Conservation (phyloP, 2,888 invertebrate species). For the Parelbella ahira region DNA sequence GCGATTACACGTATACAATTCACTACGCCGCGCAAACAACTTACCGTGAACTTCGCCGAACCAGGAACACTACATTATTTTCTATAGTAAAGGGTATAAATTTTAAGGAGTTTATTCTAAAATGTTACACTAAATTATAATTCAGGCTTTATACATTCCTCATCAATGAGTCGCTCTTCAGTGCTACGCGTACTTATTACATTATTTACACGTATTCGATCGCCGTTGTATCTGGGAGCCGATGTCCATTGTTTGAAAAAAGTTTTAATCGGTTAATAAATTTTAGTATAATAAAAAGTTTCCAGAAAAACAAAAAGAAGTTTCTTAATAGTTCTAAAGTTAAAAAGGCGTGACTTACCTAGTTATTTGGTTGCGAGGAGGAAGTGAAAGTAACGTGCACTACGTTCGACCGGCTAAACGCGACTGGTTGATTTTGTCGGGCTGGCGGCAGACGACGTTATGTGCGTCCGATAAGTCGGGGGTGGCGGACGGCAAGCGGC, state of each 20-base stretch:
- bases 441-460: slow-evolving; percentile 29
- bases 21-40: slow-evolving; percentile 7
- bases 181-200: slow-evolving; percentile 1
- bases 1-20: slow-evolving; percentile 17
- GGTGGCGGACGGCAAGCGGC: slow-evolving; percentile 40
- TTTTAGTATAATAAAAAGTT: neutral
- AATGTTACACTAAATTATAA: no score
- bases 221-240: slow-evolving; percentile 1
- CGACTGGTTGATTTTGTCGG: slow-evolving; percentile 53
- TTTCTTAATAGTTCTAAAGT: neutral
- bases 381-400: slow-evolving; percentile 48
- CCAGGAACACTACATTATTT: no score
- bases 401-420: slow-evolving; percentile 50
- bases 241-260: neutral
- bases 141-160: slow-evolving; percentile 12
- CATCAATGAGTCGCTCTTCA: neutral
- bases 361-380: slow-evolving; percentile 46
- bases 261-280: neutral
- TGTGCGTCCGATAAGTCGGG: slow-evolving; percentile 38
- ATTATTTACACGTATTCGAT: slow-evolving; percentile 23
- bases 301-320: neutral
- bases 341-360: slow-evolving; percentile 51
- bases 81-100: no score
- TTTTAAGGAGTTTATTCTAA: no score
- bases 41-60: slow-evolving; percentile 17